Base-by-base conservation (phyloP, 2,888 invertebrate genomes). In the Diplazon laetatorius region DNA sequence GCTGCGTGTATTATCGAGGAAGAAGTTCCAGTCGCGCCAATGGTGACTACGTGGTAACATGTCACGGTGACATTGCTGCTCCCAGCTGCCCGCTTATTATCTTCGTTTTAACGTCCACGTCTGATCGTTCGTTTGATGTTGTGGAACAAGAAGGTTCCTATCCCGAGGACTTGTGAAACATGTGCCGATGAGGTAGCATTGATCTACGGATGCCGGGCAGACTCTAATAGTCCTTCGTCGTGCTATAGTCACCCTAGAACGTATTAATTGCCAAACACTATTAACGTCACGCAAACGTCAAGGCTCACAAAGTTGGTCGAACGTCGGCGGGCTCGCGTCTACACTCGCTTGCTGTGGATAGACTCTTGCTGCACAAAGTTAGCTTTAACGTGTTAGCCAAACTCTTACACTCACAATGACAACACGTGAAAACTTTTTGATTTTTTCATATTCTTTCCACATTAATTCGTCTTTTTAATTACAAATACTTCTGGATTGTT, bases 1-100 rank as follows among this genome's bases (percentile, higher is more conserved):
- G 25, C 20, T 42, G 20, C 71, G 77, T 46, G 82, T 71, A 72
- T 81, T 86, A 46, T 82, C 84, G 81, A 77, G 68, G 81, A 84
- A 84, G 85, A 85, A 84, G 86, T 85, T 86, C 84, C 84, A 84
- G 82, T 88, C 87, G 85, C 83, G 87, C 87, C 88, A 86, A 82
- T 80, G 82, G 82, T 84, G 86, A 83, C 87, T 87, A 85, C 88
- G 87, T 75, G 87, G 87, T 86, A 89, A 88, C 90, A 90, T 90
- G 88, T 90, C 89, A 89, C 89, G 87, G 83, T 83, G 86, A 87
- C 89, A 88, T 89, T 82, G 79, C 86, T 82, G 82, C 66, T 70
- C 55, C 78, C 69, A 75, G 71, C 72, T 75, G 22, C 57, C 30
- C 77, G 60, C 71, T 55, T 69, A 8, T 60, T 50, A 30, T 5